Base-by-base conservation (phyloP, 2,113 vertebrate species). In the Edolisoma coerulescens region DNA sequence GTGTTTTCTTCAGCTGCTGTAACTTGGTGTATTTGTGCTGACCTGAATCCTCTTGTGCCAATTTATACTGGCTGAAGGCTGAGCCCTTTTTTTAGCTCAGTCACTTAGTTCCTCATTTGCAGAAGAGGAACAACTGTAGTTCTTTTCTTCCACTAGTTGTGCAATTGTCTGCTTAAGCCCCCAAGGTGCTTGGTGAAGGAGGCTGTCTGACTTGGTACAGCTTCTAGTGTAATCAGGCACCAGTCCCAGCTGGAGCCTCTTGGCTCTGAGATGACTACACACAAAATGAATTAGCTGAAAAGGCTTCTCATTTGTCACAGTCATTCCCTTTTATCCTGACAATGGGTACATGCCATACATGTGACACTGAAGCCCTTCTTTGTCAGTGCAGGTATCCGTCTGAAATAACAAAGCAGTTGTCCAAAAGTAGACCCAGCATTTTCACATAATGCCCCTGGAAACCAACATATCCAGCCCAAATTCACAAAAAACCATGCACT, bases 291-390 rank as follows among this genome's bases (percentile, higher is more conserved):
- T 93, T 95, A 95, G 68, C 68, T 86, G 90, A 24, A 85, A 90
- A 95, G 77, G 47, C 76, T 96, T 77, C 85, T 90, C 60, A 49
- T 96, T 96, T 95, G 88, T 95, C 93, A 94, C 63, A 90, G 82
- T 94, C 6, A 1, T 86, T 90, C 59, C 47, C 20, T 93, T 93
- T 89, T 71, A 86, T 41, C 45, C 67, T 92, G 82, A 93, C 83
- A 81, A 19, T 60, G 50, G 56, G 54, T 81, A 71, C 4, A 12
- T 86, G 86, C 83, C 35, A 24, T 44, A 63, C 35, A 9, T 24
- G 39, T 86, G 90, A 73, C 79, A 47, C 59, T 28, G 39, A 83
- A 24, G 47, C 68, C 54, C 49, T 86, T 80, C 71, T 70, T 86
- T 74, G 59, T 45, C 52, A 84, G 71, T 30, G 26, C 42, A 85